phyloP scores from a whole-genome alignment of 2,113 vertebrate genomes.

The Hemiprocne comata region DNA sequence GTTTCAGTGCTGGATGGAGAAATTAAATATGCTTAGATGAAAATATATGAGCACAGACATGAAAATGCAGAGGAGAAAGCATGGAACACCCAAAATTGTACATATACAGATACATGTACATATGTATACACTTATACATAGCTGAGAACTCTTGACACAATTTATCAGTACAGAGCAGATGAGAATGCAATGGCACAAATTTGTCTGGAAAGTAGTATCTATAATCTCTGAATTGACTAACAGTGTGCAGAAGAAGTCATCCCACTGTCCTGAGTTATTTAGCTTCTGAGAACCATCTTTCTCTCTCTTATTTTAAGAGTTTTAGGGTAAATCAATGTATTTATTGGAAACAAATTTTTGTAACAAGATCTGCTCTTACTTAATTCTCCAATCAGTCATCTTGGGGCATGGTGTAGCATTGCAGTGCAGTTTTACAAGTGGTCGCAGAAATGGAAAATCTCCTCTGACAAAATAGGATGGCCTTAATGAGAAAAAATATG shows the following conservation, averaged over 20 bases:
- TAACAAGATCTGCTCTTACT: neutral
- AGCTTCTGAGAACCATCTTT: neutral
- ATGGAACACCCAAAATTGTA: neutral
- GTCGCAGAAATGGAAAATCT: neutral
- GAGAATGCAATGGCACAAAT: neutral
- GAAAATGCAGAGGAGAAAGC: neutral
- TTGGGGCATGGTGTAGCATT: neutral
- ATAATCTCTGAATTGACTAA: neutral
- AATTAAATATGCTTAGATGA: neutral
- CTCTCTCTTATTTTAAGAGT: neutral
- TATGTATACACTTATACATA: neutral
- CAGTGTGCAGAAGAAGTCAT: rapidly evolving
- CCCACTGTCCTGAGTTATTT: neutral
- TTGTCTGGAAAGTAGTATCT: neutral
- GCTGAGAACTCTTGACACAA: neutral
- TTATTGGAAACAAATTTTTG: neutral
- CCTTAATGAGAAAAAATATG: slow-evolving; percentile 27
- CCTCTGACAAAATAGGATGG: neutral
- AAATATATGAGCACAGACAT: neutral
- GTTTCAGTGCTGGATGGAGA: neutral
- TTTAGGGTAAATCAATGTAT: neutral
- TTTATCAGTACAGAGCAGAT: neutral
- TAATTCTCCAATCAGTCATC: neutral
- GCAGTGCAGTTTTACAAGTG: neutral
- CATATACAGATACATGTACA: neutral